Base-by-base conservation (phyloP, 2,888 invertebrate genomes). In the Abrostola tripartita region DNA sequence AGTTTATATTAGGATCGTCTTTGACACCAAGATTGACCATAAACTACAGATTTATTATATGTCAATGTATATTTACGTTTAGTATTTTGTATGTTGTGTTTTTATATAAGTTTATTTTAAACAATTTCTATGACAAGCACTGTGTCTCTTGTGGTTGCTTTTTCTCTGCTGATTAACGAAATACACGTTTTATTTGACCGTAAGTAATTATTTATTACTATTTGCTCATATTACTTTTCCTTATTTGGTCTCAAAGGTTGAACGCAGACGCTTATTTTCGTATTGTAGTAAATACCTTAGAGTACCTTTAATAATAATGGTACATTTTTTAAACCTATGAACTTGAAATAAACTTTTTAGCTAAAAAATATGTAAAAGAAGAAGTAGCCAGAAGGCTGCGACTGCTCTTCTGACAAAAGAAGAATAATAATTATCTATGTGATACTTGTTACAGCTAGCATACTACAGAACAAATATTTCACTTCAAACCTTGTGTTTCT, bases 401-500 rank as follows among this genome's bases (percentile, higher is more conserved):
- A 24, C 24, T 24, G 24, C 24, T 24, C 24, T 24, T 24, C 24
- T 24, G 24, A 24, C 24, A 24, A 24, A 24, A 24, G 24, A 24
- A 24, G 24, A 24, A 7, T 4, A 51, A 37, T 51, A 24, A 7
- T 4, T 37, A 37, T 51, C n/a, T 24, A n/a, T 9, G 0, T 9
- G 14, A 51, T 9, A 38, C 51, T 51, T 54, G n/a, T 86, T 85
- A 7, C 81, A 90, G 90, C 71, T 4, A 75, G 60, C 14, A 42
- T 85, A 8, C 54, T 87, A 0, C 69, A 68, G 12, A 79, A 81
- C 24, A 76, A 84, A 12, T 81, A 84, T 60, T 82, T 87, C 6
- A 65, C 85, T 0, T 83, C 88, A 0, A 87, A 85, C 51, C 57
- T 91, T 2, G 86, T 90, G 0, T 88, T 74, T 42, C 62, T 90